Evolutionary conservation across 92 coral and sea anemone species (phyloP).

Genomic region (Meandrina meandrites): DNA sequence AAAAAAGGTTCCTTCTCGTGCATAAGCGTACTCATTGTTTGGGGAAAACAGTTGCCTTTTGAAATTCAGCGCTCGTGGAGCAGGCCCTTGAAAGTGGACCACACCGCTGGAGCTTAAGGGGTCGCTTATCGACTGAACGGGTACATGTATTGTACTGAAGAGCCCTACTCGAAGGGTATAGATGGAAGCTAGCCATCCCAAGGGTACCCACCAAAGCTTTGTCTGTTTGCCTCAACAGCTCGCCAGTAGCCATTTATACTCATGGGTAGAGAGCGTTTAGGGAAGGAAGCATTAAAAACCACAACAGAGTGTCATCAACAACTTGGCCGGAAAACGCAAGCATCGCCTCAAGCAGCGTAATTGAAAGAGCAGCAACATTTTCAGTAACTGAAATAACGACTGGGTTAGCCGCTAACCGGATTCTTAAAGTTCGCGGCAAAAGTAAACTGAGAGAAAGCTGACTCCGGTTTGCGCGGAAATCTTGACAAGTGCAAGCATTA

Average conservation of each 20-base stretch:
- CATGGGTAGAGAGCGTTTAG: not conserved
- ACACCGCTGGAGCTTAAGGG: no score
- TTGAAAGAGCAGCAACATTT: not conserved
- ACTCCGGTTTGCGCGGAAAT: not conserved
- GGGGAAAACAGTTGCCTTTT: no score
- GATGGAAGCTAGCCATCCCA: no score
- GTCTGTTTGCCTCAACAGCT: no score
- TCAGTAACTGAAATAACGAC: not conserved
- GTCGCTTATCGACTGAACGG: no score
- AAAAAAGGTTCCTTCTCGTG: not conserved
- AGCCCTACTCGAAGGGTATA: no score
- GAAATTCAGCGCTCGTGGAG: no score
- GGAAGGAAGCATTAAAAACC: not conserved
- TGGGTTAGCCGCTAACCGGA: conserved; percentile 2
- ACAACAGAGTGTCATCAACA: not conserved
- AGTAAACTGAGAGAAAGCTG: not conserved
- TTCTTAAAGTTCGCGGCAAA: not conserved
- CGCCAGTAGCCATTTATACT: not conserved
- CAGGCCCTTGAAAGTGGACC: no score
- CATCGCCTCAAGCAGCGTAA: not conserved
- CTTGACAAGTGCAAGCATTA: not conserved
- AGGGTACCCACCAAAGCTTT: not conserved
- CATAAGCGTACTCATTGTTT: no score
- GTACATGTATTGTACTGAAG: no score
- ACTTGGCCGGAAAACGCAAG: not conserved